Percentiles rank a stretch among this genome's conserved stretches.
Conservation (phyloP, 1,140 invertebrate genomes). For the Caenorhabditis elegans region DNA sequence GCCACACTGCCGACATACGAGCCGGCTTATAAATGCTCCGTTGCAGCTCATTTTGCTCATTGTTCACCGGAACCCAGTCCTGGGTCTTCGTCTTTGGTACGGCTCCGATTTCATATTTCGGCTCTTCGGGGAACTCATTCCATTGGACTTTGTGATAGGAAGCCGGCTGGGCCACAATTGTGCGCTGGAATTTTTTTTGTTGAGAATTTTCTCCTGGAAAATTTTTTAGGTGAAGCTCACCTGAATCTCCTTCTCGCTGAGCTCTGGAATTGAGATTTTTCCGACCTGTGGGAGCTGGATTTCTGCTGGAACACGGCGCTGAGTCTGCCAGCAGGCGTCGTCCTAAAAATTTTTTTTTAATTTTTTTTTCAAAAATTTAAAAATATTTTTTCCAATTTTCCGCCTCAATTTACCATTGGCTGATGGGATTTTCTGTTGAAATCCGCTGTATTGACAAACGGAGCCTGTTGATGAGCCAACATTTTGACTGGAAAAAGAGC, state of each 20-base stretch:
- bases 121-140: slow-evolving; percentile 51
- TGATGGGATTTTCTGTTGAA: not conserved
- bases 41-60: slow-evolving; percentile 44
- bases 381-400: too few relatives aligned
- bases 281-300: slow-evolving; percentile 43
- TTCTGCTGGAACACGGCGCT: slow-evolving; percentile 40
- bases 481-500: not conserved
- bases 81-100: slow-evolving; percentile 44
- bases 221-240: too few relatives aligned
- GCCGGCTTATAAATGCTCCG: slow-evolving; percentile 39
- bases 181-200: slow-evolving; percentile 42
- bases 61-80: slow-evolving; percentile 48
- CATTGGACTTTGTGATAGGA: slow-evolving; percentile 42
- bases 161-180: slow-evolving; percentile 44
- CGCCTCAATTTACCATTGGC: not conserved
- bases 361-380: not conserved
- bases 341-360: slow-evolving; percentile 34
- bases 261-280: slow-evolving; percentile 47
- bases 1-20: slow-evolving; percentile 43
- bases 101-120: not conserved
- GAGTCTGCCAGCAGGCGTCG: slow-evolving; percentile 48
- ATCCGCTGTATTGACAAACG: not conserved
- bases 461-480: slow-evolving; percentile 15
- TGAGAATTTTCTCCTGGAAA: too few relatives aligned
- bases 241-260: slow-evolving; percentile 40